Evolutionary conservation across 2,113 vertebrate genomes (phyloP).

Genomic region (Centropus unirufus): DNA sequence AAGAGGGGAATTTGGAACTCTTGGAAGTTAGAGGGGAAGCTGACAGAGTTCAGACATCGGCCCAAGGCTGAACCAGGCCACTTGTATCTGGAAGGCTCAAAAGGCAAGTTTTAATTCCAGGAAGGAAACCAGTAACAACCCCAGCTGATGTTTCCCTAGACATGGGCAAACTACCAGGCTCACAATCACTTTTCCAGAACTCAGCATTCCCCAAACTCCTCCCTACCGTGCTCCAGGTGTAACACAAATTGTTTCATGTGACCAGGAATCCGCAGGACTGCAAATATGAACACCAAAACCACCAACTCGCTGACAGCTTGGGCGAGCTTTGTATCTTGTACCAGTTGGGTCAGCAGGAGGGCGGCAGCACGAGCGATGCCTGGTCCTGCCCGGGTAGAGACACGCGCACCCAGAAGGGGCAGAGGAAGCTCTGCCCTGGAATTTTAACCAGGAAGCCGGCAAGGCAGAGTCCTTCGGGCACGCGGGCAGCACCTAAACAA

Average conservation of each 20-base stretch:
- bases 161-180: neutral
- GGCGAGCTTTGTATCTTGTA: accelerated
- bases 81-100: accelerated
- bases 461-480: neutral
- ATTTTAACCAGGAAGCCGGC: neutral
- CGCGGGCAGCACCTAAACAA: neutral
- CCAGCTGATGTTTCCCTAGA: neutral
- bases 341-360: accelerated
- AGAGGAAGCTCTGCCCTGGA: neutral
- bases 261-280: neutral
- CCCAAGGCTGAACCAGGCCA: neutral
- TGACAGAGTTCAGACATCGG: neutral
- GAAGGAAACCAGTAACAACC: neutral
- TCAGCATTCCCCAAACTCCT: neutral
- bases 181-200: neutral
- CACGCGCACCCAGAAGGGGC: neutral
- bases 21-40: neutral
- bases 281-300: accelerated
- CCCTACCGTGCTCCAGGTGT: neutral
- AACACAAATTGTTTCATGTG: neutral
- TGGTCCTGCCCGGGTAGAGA: neutral
- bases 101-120: neutral
- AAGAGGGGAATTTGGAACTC: neutral
- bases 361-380: accelerated
- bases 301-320: neutral